phyloP scores from a whole-genome alignment of 1,140 invertebrate species.

The Ptiloglossa arizonensis region DNA sequence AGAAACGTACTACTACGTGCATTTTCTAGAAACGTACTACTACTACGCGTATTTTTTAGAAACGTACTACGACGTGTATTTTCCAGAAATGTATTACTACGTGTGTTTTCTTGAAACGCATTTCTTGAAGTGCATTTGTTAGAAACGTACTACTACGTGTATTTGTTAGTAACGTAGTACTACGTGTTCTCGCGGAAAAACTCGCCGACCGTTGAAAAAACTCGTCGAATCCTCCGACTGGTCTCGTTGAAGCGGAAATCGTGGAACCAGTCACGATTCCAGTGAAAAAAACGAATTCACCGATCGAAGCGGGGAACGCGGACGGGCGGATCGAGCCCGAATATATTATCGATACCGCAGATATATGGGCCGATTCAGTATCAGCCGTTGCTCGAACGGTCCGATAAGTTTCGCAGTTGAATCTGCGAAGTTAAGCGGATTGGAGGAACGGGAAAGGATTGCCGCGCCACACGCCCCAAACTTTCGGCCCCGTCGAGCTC shows the following conservation, averaged over 20 bases:
- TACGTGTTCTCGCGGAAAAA: too few species aligned
- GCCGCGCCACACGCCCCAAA: slow-evolving; percentile 44
- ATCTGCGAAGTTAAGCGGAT: slow-evolving; percentile 72
- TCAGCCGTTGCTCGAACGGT: slow-evolving; percentile 42
- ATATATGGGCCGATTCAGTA: slow-evolving; percentile 42
- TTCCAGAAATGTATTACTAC: too few species aligned
- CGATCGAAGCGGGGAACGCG: not conserved
- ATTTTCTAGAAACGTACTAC: too few species aligned
- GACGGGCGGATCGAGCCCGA: not conserved
- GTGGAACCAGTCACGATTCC: not conserved
- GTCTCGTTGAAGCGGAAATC: not conserved
- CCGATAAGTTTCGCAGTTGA: slow-evolving; percentile 62
- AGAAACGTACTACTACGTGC: too few species aligned
- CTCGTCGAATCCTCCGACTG: too few species aligned
- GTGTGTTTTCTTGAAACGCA: too few species aligned
- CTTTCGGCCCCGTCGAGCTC: slow-evolving; percentile 46
- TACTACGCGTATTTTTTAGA: too few species aligned
- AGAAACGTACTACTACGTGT: too few species aligned
- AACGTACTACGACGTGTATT: too few species aligned
- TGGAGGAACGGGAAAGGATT: slow-evolving; percentile 66
- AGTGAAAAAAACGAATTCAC: not conserved
- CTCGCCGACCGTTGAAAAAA: too few species aligned
- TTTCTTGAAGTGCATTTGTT: too few species aligned
- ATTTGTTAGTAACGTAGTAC: too few species aligned
- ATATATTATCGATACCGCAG: slow-evolving; percentile 47